Evolutionary conservation across 2,888 invertebrate species (phyloP).

Genomic region (Ectemnius continuus): DNA sequence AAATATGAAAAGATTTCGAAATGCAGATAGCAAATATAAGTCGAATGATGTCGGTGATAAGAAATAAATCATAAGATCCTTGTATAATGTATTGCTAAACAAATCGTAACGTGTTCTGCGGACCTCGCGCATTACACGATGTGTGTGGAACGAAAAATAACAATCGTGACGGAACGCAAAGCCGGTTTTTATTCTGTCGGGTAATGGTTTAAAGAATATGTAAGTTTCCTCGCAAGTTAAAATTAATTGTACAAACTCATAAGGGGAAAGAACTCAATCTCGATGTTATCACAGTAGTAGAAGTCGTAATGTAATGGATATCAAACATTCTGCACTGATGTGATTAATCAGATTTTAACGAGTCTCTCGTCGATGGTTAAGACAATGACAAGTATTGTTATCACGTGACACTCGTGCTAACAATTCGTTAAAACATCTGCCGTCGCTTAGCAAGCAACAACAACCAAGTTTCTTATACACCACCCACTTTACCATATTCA

Average conservation of each 20-base stretch:
- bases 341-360: slow-evolving; percentile 28
- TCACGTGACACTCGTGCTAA: slow-evolving; percentile 29
- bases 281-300: slow-evolving; percentile 52
- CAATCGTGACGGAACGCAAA: background rate
- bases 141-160: slow-evolving; percentile 5
- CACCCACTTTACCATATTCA: slow-evolving; percentile 62
- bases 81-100: no score
- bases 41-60: no score
- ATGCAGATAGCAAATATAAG: no score
- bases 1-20: no score
- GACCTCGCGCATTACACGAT: no score
- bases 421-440: slow-evolving; percentile 23
- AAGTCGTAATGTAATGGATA: slow-evolving; percentile 45
- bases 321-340: slow-evolving; percentile 43
- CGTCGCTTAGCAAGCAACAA: no score
- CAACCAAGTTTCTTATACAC: slow-evolving; percentile 41
- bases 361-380: slow-evolving; percentile 29
- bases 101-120: no score
- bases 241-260: slow-evolving; percentile 62
- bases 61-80: no score
- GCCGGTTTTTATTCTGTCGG: slow-evolving; percentile 16
- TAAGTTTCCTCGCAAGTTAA: slow-evolving; percentile 75
- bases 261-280: slow-evolving; percentile 54
- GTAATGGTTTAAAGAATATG: slow-evolving; percentile 69
- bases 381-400: slow-evolving; percentile 42